Base-by-base conservation (phyloP, 2,113 vertebrate species). In the Anguilla rostrata region DNA sequence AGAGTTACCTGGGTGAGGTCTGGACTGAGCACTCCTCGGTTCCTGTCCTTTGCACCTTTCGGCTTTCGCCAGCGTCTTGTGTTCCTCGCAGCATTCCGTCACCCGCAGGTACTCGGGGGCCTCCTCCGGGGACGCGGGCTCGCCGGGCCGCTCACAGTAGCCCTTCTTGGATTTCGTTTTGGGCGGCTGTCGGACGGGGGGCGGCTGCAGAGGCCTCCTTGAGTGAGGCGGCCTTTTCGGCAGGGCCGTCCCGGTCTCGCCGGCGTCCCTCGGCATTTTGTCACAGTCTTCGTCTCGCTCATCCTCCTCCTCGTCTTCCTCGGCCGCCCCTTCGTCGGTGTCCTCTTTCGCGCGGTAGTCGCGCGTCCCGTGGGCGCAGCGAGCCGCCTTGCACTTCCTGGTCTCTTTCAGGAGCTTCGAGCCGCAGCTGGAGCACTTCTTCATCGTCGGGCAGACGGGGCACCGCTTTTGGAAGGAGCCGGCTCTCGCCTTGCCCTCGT, bases 391-490 rank as follows among this genome's bases (percentile, higher is more conserved):
- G 87, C 71, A 87, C 86, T 91, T 87, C 0, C 49, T 66, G 0
- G 22, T 18, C 1, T 88, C 90, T 81, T 92, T 94, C 0, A 89
- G 85, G 0, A 95, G 40, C 39, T 79, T 91, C 26, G 92, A 94
- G 20, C 95, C 95, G 39, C 95, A 96, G 53, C 92, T 94, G 41
- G 92, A 87, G 14, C 95, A 96, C 46, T 88, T 57, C 1, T 87
- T 88, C 87, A 84, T 91, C 87, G 92, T 93, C 0, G 88, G 87
- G 20, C 91, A 89, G 0, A 87, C 75, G 14, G 83, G 86, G 91
- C 93, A 92, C 20, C 60, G 83, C 0, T 93, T 88, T 18, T 41
- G 39, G 22, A 78, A 81, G 22, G 53, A 80, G 78, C 49, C 40
- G 49, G 22, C n/a, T n/a, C 80, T 39, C 12, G 0, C 90, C 0